Base-by-base conservation (phyloP, 2,888 invertebrate genomes). In the Tenthredo amoena region DNA sequence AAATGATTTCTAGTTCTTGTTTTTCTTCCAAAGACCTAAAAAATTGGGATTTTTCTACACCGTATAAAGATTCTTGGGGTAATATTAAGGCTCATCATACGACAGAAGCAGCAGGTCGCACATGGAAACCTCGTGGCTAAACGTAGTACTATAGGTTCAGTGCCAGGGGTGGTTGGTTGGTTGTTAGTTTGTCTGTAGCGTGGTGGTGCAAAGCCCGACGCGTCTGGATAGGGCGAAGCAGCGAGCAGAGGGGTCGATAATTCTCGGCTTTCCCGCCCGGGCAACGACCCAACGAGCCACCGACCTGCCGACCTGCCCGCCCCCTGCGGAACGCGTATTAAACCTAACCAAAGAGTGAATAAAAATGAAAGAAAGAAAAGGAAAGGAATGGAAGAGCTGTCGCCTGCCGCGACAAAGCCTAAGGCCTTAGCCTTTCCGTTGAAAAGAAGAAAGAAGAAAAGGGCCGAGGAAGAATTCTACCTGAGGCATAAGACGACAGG, bases 201-300 rank as follows among this genome's bases (percentile, higher is more conserved):
- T n/a, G 26, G 74, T 43, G 79, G 83, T 68, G 68, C 47, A 65
- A 76, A 84, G 65, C 55, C 71, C 83, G 43, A 68, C 50, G 71
- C 50, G 83, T 83, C 83, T 83, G 55, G 65, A 68, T 65, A 40
- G 84, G 43, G 31, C 50, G 21, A 76, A 72, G 84, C 74, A 50
- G 55, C 81, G 86, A 72, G 62, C 86, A 86, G 88, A 89, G 90
- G 89, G 91, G 90, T 92, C 92, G 92, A 92, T 92, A 92, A 91
- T 91, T 90, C 90, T 89, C 91, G 90, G 89, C 91, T 89, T 91
- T 90, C 89, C 89, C 87, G 86, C 89, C 88, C 88, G 92, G 91
- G 88, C 91, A 92, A 91, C 89, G 91, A 91, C 91, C 91, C 88
- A 88, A 87, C 88, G 40, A 65, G 81, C 81, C 81, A 62, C 81